A percentile compares a stretch with the other conserved stretches of the same genome.
These are phyloP conservation scores for Apistogramma diplotaenia DNA, from an alignment of 2,113 vertebrate species.

Conservation along the genomic window DNA sequence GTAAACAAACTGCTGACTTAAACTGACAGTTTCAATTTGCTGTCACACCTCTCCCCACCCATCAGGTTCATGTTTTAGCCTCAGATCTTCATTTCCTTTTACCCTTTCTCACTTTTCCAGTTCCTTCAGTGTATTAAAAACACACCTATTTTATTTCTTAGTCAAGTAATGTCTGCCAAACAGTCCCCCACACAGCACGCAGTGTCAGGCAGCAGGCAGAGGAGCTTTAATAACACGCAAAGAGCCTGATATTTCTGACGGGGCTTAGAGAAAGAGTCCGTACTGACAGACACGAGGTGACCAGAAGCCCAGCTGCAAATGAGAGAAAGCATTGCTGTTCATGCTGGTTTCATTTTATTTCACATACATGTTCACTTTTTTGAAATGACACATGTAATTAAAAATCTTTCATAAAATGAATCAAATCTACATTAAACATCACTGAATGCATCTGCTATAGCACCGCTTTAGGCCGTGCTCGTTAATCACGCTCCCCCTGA, in stretches of 20 bases:
- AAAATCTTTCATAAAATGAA: not conserved
- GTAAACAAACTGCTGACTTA: too few relatives aligned
- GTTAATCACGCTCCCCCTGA: not conserved
- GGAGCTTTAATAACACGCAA: not conserved
- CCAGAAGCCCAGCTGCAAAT: not conserved
- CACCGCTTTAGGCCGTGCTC: not conserved
- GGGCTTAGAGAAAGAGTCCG: fast-evolving
- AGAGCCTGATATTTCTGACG: fast-evolving
- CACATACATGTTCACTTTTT: not conserved
- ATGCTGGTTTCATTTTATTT: not conserved
- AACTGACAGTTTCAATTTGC: too few relatives aligned
- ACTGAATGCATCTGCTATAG: not conserved
- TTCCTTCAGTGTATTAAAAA: not conserved
- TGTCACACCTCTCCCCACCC: too few relatives aligned
- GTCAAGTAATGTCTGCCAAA: not conserved
- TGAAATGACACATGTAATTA: not conserved
- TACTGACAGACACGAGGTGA: not conserved
- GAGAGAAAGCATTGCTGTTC: not conserved
- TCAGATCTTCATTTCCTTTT: too few relatives aligned
- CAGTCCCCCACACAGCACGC: not conserved
- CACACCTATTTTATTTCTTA: not conserved
- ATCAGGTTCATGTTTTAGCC: too few relatives aligned
- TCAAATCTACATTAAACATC: not conserved
- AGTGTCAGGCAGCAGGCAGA: not conserved
- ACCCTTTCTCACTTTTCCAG: too few relatives aligned